Evolutionary conservation across 2,113 vertebrate genomes (phyloP), one percentile per base, ranked within the genome.

Genomic region (Melanerpes formicivorus): DNA sequence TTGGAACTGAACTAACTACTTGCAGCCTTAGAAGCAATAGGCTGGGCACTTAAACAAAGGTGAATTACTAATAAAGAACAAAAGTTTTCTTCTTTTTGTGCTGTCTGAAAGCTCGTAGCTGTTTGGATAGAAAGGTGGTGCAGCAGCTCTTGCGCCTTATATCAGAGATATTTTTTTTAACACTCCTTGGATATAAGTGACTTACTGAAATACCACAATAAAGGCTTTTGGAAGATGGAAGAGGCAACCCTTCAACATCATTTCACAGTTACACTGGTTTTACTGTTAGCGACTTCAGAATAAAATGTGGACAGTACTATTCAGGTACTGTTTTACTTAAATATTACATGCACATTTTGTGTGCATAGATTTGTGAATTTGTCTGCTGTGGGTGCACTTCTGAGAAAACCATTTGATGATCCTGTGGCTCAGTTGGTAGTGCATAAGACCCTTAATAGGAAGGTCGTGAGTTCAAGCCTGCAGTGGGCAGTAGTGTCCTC

Each of bases 1-100:
- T 66, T 80, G 70, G 80, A 93, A 87, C 74, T 96, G 83, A 91
- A 34, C 87, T 94, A 94, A 40, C 40, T 40, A 40, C 55, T 64
- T 93, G 82, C 60, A 92, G 72, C 79, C 82, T 74, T 79, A 65
- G 93, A 90, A 87, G 90, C 69, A 71, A 0, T 93, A 93, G 87
- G 82, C 87, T 91, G 48, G 56, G 34, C 85, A 59, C 62, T 93
- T 86, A 88, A 78, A 54, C n/a, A 77, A 93, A 93, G 54, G 83
- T 86, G 80, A 93, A 94, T 82, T 90, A 71, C 60, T 92, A 88
- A 78, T 84, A 91, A 73, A 86, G 56, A 80, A 52, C 37, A 50
- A 52, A 63, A 50, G 9, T 27, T 73, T 84, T 80, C 18, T 58
- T 16, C 22, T 34, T 2, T 42, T 63, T 74, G 30, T 0, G 1